Conservation (phyloP, 2,797 vertebrate genomes). For the Xiphophorus birchmanni region DNA sequence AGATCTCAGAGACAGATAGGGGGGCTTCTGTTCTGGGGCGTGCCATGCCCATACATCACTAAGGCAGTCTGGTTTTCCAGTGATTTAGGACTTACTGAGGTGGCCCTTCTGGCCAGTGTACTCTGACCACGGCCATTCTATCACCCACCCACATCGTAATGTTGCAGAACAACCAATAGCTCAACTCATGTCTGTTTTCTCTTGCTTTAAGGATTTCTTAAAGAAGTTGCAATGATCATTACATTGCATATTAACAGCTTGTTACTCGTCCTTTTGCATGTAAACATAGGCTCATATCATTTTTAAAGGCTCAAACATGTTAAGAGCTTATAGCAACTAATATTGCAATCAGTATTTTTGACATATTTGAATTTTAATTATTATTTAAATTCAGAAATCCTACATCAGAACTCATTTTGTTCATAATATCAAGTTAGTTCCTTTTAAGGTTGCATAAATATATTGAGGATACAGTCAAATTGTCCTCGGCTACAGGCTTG, state of each 20-base stretch:
- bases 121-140: constrained; percentile 60
- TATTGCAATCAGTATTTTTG: neutral
- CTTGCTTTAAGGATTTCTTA: neutral
- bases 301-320: neutral
- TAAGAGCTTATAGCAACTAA: neutral
- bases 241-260: neutral
- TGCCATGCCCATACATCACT: constrained; percentile 71
- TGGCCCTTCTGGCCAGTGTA: constrained; percentile 48
- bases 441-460: constrained; percentile 43
- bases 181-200: neutral
- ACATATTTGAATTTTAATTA: neutral
- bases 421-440: constrained; percentile 15
- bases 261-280: neutral
- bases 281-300: neutral
- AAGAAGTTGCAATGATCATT: neutral
- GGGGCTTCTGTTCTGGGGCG: constrained; percentile 67
- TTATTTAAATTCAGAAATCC: neutral
- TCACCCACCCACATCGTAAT: constrained; percentile 53
- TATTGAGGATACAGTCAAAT: constrained; percentile 45
- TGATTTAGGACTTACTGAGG: constrained; percentile 74
- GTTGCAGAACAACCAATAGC: constrained; percentile 18
- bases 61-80: constrained; percentile 55
- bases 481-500: constrained; percentile 41
- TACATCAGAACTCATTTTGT: neutral
- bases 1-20: constrained; percentile 60